Evolutionary conservation across 2,888 invertebrate genomes (phyloP).

Genomic region (Mimas tiliae): DNA sequence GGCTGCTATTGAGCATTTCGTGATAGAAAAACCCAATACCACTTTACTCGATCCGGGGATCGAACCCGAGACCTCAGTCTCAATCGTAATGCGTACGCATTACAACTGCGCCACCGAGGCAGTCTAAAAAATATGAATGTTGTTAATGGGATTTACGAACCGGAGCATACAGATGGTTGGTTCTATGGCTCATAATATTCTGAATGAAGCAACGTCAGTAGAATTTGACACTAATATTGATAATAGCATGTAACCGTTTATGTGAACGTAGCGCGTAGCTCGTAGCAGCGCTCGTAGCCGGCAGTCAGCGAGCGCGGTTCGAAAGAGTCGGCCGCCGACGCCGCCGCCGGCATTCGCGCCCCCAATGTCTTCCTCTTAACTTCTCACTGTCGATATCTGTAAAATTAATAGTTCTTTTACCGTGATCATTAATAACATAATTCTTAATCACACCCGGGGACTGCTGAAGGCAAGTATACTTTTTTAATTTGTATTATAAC

Average conservation of each 20-base stretch:
- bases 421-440: conserved; percentile 42
- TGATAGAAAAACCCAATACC: too few species aligned
- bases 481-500: conserved; percentile 25
- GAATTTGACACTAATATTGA: conserved; percentile 29
- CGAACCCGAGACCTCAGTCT: too few species aligned
- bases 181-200: conserved; percentile 18
- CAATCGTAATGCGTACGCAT: too few species aligned
- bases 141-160: conserved; percentile 2
- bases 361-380: conserved; percentile 47
- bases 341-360: conserved; percentile 46
- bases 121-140: too few species aligned
- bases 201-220: conserved; percentile 33
- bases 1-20: too few species aligned
- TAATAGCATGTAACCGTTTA: conserved; percentile 26
- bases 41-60: too few species aligned
- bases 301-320: conserved; percentile 72
- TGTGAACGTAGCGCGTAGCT: conserved; percentile 52
- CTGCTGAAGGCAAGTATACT: conserved; percentile 25
- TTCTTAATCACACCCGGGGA: conserved; percentile 33
- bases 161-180: conserved; percentile 2
- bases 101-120: too few species aligned
- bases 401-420: conserved; percentile 33
- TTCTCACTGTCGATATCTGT: conserved; percentile 35
- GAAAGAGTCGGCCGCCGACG: conserved; percentile 67
- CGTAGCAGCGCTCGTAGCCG: conserved; percentile 59